These are phyloP conservation scores for Argyrosomus japonicus DNA, from an alignment of 2,113 vertebrate genomes.

Conservation along the genomic window DNA sequence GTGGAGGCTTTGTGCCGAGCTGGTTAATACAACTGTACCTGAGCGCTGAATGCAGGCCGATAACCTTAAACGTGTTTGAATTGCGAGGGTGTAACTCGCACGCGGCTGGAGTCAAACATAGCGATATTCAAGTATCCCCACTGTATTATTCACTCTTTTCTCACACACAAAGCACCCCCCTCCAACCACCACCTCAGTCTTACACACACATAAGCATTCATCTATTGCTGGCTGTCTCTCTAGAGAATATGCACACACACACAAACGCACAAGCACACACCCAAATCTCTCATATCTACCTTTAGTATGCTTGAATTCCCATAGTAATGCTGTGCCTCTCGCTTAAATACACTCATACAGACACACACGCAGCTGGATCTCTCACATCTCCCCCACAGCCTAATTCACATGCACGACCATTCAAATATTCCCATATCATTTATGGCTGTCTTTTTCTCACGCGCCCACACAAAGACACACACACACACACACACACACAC, in stretches of 20 bases:
- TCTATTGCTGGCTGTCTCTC: neutral
- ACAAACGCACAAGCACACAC: slow-evolving; percentile 18
- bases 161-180: neutral
- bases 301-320: slow-evolving; percentile 54
- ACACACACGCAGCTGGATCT: slow-evolving; percentile 50
- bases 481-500: slow-evolving; percentile 18
- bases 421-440: slow-evolving; percentile 51
- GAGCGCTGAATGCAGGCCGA: slow-evolving; percentile 17
- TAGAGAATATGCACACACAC: neutral
- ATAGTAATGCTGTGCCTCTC: slow-evolving; percentile 40
- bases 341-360: slow-evolving; percentile 34
- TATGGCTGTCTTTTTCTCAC: slow-evolving; percentile 20
- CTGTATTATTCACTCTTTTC: neutral
- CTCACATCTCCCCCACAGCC: slow-evolving; percentile 43
- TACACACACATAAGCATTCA: slow-evolving; percentile 23
- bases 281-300: slow-evolving; percentile 44
- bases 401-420: slow-evolving; percentile 61
- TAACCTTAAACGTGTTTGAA: slow-evolving; percentile 61
- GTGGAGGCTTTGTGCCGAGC: slow-evolving; percentile 23
- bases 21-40: slow-evolving; percentile 26
- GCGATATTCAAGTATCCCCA: slow-evolving; percentile 16
- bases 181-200: neutral
- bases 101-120: neutral
- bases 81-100: neutral
- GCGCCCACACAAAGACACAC: slow-evolving; percentile 20